Percentiles rank a stretch among this genome's conserved stretches.
These are phyloP conservation scores for Oreochromis aureus DNA, from an alignment of 2,113 vertebrate species.

Conservation along the genomic window DNA sequence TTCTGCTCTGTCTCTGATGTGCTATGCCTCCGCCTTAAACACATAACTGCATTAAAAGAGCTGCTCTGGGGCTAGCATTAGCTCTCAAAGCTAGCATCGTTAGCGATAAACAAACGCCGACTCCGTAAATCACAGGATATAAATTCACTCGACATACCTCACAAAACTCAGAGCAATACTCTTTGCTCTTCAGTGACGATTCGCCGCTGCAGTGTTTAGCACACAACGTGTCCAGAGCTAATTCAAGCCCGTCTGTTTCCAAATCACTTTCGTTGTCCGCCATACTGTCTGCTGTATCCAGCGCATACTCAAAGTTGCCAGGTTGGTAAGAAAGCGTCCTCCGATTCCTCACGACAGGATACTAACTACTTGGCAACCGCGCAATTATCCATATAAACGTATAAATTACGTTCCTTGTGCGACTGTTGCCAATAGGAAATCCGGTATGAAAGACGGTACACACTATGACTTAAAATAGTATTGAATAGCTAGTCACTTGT, in stretches of 20 bases:
- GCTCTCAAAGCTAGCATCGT: constrained; percentile 3
- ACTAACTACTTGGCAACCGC: constrained; percentile 45
- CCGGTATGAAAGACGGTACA: background rate
- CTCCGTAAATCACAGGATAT: background rate
- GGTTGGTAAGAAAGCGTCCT: background rate
- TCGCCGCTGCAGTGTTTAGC: constrained; percentile 52
- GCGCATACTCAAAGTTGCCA: constrained; percentile 69
- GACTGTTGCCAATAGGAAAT: background rate
- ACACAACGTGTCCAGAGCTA: constrained; percentile 80
- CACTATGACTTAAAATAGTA: background rate
- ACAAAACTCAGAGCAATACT: constrained; percentile 88
- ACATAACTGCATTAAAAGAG: background rate
- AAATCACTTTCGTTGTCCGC: constrained; percentile 95
- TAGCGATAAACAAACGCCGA: constrained; percentile 30
- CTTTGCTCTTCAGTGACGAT: constrained; percentile 73
- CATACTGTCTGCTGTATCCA: constrained; percentile 87
- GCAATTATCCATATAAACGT: background rate
- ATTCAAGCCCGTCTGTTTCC: constrained; percentile 86
- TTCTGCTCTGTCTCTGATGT: background rate
- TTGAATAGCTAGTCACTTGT: background rate
- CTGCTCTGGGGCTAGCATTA: constrained; percentile 31
- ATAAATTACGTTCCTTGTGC: background rate
- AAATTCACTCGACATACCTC: constrained; percentile 72
- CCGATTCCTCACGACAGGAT: background rate
- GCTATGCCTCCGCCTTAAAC: background rate